Evolutionary conservation across 2,113 vertebrate genomes (phyloP).

Genomic region (Diphyllodes magnificus): DNA sequence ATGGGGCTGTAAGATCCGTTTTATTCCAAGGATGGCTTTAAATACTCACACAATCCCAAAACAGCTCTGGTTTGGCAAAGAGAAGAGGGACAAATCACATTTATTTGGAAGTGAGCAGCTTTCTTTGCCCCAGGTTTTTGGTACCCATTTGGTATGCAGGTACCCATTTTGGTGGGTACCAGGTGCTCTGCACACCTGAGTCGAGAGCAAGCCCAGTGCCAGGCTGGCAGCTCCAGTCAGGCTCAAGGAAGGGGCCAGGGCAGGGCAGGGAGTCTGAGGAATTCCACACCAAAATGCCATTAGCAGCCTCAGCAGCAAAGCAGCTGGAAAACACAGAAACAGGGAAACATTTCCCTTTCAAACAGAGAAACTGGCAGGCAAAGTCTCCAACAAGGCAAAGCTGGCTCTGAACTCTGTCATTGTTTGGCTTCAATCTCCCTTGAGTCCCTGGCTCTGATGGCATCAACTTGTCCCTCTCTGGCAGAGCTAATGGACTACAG

Average conservation of each 20-base stretch:
- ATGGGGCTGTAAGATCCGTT: not conserved
- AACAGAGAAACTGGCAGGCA: not conserved
- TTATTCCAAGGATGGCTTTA: not conserved
- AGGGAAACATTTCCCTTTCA: not conserved
- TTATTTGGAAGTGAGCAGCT: not conserved
- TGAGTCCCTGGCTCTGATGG: not conserved
- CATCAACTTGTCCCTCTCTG: not conserved
- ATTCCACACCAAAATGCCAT: not conserved
- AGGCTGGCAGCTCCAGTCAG: not conserved
- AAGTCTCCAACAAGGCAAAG: not conserved
- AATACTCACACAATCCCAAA: not conserved
- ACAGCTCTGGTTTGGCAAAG: not conserved
- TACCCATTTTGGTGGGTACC: not conserved
- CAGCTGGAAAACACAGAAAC: not conserved
- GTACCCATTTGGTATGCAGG: no score
- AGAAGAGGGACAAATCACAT: not conserved
- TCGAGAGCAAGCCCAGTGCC: not conserved
- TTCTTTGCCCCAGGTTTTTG: not conserved
- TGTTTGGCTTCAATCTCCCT: not conserved
- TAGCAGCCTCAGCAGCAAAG: not conserved
- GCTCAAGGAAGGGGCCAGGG: not conserved
- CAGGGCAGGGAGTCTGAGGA: not conserved
- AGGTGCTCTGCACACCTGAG: not conserved
- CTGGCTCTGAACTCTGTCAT: not conserved
- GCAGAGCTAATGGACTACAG: not conserved